A percentile compares a stretch with the other conserved stretches of the same genome.
Conservation (phyloP, 2,113 vertebrate species). For the Poeciliopsis prolifica region DNA sequence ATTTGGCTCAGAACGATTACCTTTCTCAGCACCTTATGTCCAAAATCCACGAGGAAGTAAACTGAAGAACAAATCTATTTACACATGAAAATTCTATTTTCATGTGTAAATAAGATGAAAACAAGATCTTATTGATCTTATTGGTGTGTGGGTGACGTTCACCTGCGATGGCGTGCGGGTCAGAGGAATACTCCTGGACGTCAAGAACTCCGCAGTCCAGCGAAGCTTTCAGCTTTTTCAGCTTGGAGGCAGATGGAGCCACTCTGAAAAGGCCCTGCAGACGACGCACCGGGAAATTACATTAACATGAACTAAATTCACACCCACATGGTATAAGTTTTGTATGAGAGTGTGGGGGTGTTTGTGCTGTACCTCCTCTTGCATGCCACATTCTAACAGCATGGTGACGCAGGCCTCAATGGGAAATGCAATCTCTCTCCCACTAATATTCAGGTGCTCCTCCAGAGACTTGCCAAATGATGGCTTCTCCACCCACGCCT, state of each 20-base stretch:
- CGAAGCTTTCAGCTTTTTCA: conserved; percentile 98
- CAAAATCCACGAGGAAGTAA: neutral
- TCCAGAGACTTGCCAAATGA: conserved; percentile 95
- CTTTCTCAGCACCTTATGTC: neutral
- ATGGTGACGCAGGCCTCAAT: conserved; percentile 96
- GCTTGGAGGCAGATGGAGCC: conserved; percentile 95
- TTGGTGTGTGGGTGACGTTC: conserved; percentile 43
- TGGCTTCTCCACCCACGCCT: conserved; percentile 98
- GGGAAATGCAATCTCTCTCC: conserved; percentile 94
- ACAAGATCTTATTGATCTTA: too few species aligned
- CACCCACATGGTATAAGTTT: neutral
- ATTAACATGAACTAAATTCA: conserved; percentile 1
- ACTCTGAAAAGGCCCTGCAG: conserved; percentile 94
- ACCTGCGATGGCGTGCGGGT: conserved; percentile 98
- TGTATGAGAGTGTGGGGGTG: neutral
- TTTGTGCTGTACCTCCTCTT: conserved; percentile 88
- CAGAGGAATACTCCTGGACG: conserved; percentile 94
- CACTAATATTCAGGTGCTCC: conserved; percentile 91
- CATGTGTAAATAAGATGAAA: too few species aligned
- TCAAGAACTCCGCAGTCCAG: conserved; percentile 97
- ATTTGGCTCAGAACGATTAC: neutral
- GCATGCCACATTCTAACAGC: conserved; percentile 94
- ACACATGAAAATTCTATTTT: too few species aligned
- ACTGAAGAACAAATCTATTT: neutral
- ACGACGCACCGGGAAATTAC: conserved; percentile 45